Evolutionary conservation across 2,797 vertebrate species (phyloP).

Genomic region (Vireo griseus): DNA sequence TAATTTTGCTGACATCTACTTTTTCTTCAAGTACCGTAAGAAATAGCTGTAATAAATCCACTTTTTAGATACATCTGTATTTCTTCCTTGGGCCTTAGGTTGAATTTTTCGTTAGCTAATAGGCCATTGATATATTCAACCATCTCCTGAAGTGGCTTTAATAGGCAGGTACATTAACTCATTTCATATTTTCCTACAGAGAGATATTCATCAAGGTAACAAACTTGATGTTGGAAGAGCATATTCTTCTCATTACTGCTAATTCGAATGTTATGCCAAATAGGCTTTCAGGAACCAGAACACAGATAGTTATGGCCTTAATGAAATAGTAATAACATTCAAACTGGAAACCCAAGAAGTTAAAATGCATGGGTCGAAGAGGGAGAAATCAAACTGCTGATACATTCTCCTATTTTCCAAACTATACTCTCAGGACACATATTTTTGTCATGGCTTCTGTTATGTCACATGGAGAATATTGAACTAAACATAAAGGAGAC

Average conservation of each 20-base stretch:
- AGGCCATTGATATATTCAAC: neutral
- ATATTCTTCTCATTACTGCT: slow-evolving; percentile 19
- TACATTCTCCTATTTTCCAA: slow-evolving; percentile 20
- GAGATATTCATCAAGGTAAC: slow-evolving; percentile 41
- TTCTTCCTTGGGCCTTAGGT: neutral
- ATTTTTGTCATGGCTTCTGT: slow-evolving; percentile 33
- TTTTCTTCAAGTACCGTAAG: slow-evolving; percentile 5
- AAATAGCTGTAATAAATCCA: slow-evolving; percentile 13
- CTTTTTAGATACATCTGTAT: neutral
- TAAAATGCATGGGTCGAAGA: neutral
- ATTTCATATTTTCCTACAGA: slow-evolving; percentile 22
- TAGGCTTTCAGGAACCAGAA: slow-evolving; percentile 33
- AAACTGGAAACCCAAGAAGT: slow-evolving; percentile 1
- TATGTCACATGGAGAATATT: slow-evolving; percentile 45
- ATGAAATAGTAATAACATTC: slow-evolving; percentile 40
- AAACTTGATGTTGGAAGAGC: slow-evolving; percentile 26
- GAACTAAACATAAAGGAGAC: slow-evolving; percentile 29
- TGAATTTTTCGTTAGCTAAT: slow-evolving; percentile 23
- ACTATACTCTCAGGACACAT: slow-evolving; percentile 36
- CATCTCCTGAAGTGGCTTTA: slow-evolving; percentile 23
- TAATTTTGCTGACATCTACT: slow-evolving; percentile 1
- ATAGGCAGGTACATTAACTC: neutral
- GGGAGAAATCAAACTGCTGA: slow-evolving; percentile 37
- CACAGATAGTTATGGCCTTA: slow-evolving; percentile 21
- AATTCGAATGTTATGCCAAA: slow-evolving; percentile 26